These are phyloP conservation scores for Drosophila villosipedis DNA, from an alignment of 2,888 invertebrate species.

Conservation along the genomic window DNA sequence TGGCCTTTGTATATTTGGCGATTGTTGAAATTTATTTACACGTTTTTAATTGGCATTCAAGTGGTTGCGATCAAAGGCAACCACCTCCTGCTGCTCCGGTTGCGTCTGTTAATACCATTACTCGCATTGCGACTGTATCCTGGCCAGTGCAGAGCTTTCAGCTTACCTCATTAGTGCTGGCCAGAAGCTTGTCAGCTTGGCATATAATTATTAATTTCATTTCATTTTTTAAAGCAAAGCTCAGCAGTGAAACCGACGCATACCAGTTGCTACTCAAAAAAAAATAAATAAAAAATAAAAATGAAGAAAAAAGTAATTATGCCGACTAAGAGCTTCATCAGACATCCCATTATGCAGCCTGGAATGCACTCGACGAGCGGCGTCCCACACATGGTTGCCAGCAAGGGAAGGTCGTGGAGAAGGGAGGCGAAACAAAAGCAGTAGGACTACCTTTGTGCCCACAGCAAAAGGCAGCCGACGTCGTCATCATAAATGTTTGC, in stretches of 20 bases:
- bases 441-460: conserved; percentile 68
- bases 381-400: conserved; percentile 50
- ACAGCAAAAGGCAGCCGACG: conserved; percentile 37
- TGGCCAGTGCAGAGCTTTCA: conserved; percentile 30
- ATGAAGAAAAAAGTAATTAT: conserved; percentile 75
- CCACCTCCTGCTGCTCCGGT: conserved; percentile 59
- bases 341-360: conserved; percentile 78
- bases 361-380: conserved; percentile 71
- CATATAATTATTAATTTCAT: conserved; percentile 59
- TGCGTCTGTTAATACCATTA: not conserved
- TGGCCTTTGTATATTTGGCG: conserved; percentile 59
- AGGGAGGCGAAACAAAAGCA: conserved; percentile 64
- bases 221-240: conserved; percentile 33
- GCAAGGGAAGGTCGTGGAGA: not conserved
- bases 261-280: conserved; percentile 49
- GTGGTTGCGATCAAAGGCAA: conserved; percentile 68
- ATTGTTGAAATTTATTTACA: conserved; percentile 78
- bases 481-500: conserved; percentile 78
- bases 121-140: conserved; percentile 15
- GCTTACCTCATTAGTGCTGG: conserved; percentile 52
- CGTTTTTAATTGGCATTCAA: conserved; percentile 79
- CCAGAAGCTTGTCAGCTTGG: conserved; percentile 25
- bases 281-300: conserved; percentile 7
- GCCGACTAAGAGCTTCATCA: conserved; percentile 82
- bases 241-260: conserved; percentile 13